Evolutionary conservation across 2,888 invertebrate species (phyloP), one percentile per base, ranked within the genome.

Genomic region (Aphodius sticticus): DNA sequence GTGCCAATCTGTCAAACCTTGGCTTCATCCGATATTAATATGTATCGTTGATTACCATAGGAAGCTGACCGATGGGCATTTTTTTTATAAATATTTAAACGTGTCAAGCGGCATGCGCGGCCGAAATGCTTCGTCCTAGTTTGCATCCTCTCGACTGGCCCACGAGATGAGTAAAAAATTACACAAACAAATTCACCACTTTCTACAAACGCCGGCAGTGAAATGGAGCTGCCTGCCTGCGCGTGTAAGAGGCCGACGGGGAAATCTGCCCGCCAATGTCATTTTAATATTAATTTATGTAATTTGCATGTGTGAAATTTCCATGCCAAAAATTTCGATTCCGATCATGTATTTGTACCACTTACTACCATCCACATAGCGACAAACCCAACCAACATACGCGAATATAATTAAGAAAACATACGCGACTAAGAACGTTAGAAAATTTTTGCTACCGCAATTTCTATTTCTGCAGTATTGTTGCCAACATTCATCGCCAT

Each of bases 241-340:
- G 26, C 16, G 70, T 9, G 53, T 53, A 53, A 26, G 26, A 26
- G 26, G 53, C 53, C 36, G 35, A 74, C 26, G 79, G 80, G 80
- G 80, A 80, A 80, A 80, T 80, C 80, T 78, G 70, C 78, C 72
- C 69, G 77, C 78, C 77, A 75, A 78, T 79, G 77, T 77, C 76
- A 76, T 80, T 77, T 80, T 78, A 78, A 80, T 76, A 76, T 78
- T 75, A 76, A 80, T 78, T 77, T 76, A 72, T 70, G 74, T 38
- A 69, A 80, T 80, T 80, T 80, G 80, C 80, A 80, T 80, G 80
- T 76, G 80, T 76, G 80, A 80, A 80, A 80, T 78, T 80, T 78
- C 74, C 38, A 76, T 78, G 77, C 53, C 53, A 77, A 76, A 78
- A 80, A 80, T 80, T 78, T 77, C 71, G 71, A 80, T 76, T 80